These are phyloP conservation scores for Ichneumon xanthorius DNA, from an alignment of 2,888 invertebrate species.

Conservation along the genomic window DNA sequence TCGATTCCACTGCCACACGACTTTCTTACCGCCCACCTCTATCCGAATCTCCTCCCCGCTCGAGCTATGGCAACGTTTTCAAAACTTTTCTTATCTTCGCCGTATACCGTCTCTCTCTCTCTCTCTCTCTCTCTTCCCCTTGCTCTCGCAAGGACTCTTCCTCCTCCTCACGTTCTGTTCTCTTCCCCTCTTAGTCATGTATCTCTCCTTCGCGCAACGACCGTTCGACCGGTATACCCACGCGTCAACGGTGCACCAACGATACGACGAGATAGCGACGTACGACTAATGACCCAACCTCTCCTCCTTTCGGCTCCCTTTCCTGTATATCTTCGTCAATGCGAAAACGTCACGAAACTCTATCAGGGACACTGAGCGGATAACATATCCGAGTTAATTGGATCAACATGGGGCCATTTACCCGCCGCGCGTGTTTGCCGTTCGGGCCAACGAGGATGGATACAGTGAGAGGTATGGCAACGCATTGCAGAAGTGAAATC, in stretches of 20 bases:
- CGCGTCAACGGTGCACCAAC: conserved; percentile 57
- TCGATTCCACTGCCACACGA: conserved; percentile 65
- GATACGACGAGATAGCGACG: conserved; percentile 61
- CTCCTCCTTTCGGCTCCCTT: conserved; percentile 9
- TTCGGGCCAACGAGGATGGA: conserved; percentile 5
- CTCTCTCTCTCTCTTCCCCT: conserved; percentile 31
- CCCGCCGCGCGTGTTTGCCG: conserved; percentile 2
- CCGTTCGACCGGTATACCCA: conserved; percentile 62
- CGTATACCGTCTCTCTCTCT: background rate
- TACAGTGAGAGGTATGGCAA: background rate
- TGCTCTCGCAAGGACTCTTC: conserved; percentile 54
- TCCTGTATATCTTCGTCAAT: conserved; percentile 55
- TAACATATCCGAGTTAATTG: conserved; percentile 49
- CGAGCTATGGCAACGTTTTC: conserved; percentile 67
- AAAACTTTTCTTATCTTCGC: conserved; percentile 71
- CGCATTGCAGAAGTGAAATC: background rate
- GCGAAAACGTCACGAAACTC: conserved; percentile 44
- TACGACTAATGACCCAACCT: conserved; percentile 64
- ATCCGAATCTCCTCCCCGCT: conserved; percentile 44
- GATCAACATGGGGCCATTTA: conserved; percentile 27
- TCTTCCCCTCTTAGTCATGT: conserved; percentile 46
- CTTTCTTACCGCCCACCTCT: conserved; percentile 59
- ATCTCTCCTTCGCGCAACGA: conserved; percentile 37
- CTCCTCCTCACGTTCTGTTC: conserved; percentile 41
- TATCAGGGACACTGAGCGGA: conserved; percentile 34